Evolutionary conservation across 2,888 invertebrate genomes (phyloP).

Genomic region (Parnassius apollo): DNA sequence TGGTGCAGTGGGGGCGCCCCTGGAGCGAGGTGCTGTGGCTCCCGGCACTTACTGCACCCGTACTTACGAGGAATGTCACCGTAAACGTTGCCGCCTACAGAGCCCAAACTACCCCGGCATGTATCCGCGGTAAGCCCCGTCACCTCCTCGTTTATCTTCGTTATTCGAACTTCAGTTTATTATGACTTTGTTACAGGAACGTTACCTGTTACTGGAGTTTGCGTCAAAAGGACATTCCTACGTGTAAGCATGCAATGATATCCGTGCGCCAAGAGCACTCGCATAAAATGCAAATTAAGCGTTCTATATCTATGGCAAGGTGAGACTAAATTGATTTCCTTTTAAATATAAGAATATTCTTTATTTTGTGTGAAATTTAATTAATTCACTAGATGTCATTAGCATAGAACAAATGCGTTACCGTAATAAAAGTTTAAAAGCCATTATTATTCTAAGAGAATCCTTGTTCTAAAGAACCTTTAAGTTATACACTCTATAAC

Average conservation of each 20-base stretch:
- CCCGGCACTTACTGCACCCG: constrained; percentile 92
- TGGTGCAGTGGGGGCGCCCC: constrained; percentile 87
- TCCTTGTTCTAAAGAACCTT: too few relatives aligned
- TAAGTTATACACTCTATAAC: background rate
- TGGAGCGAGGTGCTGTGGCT: constrained; percentile 92
- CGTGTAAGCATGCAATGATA: constrained; percentile 95
- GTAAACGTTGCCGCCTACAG: constrained; percentile 91
- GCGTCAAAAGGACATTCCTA: constrained; percentile 91
- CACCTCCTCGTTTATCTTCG: background rate
- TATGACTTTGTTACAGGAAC: constrained; percentile 79
- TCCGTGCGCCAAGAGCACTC: constrained; percentile 89
- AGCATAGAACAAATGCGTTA: too few relatives aligned
- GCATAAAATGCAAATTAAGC: constrained; percentile 86
- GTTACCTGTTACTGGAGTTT: constrained; percentile 95
- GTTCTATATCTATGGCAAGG: constrained; percentile 84
- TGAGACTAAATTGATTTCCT: constrained; percentile 38
- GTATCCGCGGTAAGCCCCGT: constrained; percentile 79
- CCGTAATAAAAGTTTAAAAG: too few relatives aligned
- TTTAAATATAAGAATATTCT: too few relatives aligned
- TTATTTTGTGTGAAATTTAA: too few relatives aligned
- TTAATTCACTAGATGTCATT: too few relatives aligned
- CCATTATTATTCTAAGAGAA: too few relatives aligned
- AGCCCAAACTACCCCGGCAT: constrained; percentile 96
- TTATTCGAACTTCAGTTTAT: background rate
- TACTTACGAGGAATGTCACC: constrained; percentile 92